These are phyloP conservation scores for Aurelia aurita DNA, from an alignment of 30 jellyfish, hydroid and myxozoan genomes.

Conservation along the genomic window DNA sequence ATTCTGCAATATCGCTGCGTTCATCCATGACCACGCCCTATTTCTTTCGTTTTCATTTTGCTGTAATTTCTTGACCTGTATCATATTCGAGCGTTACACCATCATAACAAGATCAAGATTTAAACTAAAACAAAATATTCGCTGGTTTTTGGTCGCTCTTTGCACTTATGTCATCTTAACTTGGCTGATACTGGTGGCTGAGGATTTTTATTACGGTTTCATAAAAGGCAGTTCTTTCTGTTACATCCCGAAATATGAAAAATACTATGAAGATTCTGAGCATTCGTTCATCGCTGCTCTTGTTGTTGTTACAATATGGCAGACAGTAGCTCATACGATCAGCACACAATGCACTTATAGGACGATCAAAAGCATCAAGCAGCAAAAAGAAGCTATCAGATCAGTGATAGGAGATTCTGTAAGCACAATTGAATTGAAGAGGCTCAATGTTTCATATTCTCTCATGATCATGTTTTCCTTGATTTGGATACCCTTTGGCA, in stretches of 20 bases:
- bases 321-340: no score
- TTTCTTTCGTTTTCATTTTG: neutral
- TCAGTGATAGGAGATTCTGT: no score
- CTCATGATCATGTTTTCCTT: neutral
- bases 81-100: no score
- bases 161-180: neutral
- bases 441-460: neutral
- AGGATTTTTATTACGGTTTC: conserved; percentile 4
- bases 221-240: conserved; percentile 6
- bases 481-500: conserved; percentile 14
- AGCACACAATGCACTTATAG: no score
- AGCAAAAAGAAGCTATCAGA: no score
- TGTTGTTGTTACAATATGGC: no score
- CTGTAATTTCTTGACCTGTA: neutral
- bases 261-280: neutral
- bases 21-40: neutral
- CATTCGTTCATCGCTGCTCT: no score
- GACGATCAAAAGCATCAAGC: no score
- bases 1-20: neutral
- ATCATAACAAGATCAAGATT: neutral
- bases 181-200: conserved; percentile 3
- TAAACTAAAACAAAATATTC: neutral
- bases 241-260: conserved; percentile 3
- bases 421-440: neutral
- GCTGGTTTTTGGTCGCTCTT: neutral